Percentiles rank a stretch among this genome's conserved stretches.
phyloP scores from a whole-genome alignment of 1,140 invertebrate species.

The Drosophila biarmipes region DNA sequence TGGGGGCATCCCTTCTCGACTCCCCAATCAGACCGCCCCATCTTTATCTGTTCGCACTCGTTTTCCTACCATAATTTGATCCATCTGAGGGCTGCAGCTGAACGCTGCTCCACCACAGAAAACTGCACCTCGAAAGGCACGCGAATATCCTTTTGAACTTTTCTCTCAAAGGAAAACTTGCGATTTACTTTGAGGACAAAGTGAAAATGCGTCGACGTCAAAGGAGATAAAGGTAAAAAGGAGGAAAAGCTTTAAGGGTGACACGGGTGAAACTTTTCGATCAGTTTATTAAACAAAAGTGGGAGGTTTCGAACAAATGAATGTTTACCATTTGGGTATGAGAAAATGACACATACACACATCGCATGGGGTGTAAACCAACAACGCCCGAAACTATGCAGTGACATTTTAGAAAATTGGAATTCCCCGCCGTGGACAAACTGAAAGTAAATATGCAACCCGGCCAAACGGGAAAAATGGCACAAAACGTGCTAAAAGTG shows the following conservation, averaged over 20 bases:
- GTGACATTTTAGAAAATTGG: slow-evolving; percentile 77
- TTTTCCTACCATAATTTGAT: slow-evolving; percentile 37
- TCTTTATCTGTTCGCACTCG: slow-evolving; percentile 27
- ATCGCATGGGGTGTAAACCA: slow-evolving; percentile 16
- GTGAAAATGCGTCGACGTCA: slow-evolving; percentile 9
- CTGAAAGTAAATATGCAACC: slow-evolving; percentile 69
- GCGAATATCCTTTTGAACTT: slow-evolving; percentile 33
- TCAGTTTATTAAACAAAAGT: slow-evolving; percentile 39
- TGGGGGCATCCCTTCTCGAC: slow-evolving; percentile 16
- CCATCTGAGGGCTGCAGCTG: slow-evolving; percentile 15
- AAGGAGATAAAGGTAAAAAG: neutral
- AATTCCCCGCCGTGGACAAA: slow-evolving; percentile 59
- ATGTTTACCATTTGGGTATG: slow-evolving; percentile 20
- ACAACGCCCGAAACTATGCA: slow-evolving; percentile 68
- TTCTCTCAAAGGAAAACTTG: slow-evolving; percentile 37
- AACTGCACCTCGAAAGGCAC: slow-evolving; percentile 39
- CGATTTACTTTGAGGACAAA: slow-evolving; percentile 47
- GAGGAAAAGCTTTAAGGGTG: slow-evolving; percentile 8
- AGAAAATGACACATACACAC: slow-evolving; percentile 8
- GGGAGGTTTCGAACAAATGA: slow-evolving; percentile 20
- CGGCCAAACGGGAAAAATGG: slow-evolving; percentile 66
- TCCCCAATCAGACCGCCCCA: slow-evolving; percentile 1
- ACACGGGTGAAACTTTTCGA: slow-evolving; percentile 12
- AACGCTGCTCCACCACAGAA: slow-evolving; percentile 9
- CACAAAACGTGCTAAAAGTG: slow-evolving; percentile 63